phyloP scores from a whole-genome alignment of 2,113 vertebrate species.

The Uria lomvia region DNA sequence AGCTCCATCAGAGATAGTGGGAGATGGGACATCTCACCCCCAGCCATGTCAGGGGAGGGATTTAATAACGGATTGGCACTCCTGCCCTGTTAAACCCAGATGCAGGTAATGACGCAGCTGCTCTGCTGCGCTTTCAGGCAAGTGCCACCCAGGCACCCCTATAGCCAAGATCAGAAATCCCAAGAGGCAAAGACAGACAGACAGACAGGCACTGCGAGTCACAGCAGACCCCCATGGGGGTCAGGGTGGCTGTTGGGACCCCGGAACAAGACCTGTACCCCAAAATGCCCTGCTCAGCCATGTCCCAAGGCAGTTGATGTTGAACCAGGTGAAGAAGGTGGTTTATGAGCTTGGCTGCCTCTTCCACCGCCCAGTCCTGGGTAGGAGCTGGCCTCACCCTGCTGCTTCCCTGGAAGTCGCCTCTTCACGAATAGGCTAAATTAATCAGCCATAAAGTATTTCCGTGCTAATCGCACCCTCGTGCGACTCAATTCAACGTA shows the following conservation, averaged over 20 bases:
- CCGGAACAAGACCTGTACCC: background rate
- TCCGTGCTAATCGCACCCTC: slow-evolving; percentile 23
- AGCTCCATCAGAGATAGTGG: background rate
- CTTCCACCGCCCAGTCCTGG: background rate
- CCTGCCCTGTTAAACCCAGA: background rate
- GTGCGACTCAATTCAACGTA: slow-evolving; percentile 65
- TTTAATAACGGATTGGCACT: background rate
- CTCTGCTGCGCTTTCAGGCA: background rate
- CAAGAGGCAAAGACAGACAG: background rate
- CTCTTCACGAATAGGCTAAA: background rate
- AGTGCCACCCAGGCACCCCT: background rate
- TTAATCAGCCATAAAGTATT: background rate
- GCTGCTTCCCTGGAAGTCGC: background rate
- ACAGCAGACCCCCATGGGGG: background rate
- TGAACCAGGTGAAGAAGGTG: background rate
- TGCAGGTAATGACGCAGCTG: rapidly evolving
- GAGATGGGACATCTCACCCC: background rate
- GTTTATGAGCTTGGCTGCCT: background rate
- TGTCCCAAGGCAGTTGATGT: background rate
- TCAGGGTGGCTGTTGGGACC: background rate
- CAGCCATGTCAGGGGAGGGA: background rate
- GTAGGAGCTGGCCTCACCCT: background rate
- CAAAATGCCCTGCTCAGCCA: background rate
- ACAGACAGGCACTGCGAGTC: background rate
- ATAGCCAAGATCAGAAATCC: background rate